Percentiles rank a stretch among this genome's conserved stretches.
Evolutionary conservation across 1,140 invertebrate species (phyloP).

Genomic region (Eulimnadia texana): DNA sequence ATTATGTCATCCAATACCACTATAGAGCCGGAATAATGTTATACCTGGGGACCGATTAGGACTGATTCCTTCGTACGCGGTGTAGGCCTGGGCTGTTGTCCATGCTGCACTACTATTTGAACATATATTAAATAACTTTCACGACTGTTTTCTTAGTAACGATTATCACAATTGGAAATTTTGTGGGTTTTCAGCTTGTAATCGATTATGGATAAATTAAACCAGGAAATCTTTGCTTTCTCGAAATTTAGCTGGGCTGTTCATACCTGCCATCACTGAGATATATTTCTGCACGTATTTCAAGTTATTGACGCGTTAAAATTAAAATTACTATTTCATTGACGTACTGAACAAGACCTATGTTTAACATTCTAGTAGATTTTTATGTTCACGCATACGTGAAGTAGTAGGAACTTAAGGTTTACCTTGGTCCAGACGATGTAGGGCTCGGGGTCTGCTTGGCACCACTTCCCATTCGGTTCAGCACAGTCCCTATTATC

Average conservation of each 20-base stretch:
- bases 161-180: conserved; percentile 15
- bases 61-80: conserved; percentile 42
- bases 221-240: no score
- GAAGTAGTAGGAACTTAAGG: no score
- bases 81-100: conserved; percentile 42
- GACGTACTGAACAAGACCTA: no score
- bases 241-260: no score
- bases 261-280: no score
- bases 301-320: no score
- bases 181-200: no score
- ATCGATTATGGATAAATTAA: no score
- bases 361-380: no score
- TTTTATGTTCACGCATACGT: no score
- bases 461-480: conserved; percentile 19
- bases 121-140: conserved; percentile 30
- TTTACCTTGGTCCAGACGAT: conserved; percentile 18
- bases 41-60: conserved; percentile 54
- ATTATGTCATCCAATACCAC: background rate
- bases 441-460: conserved; percentile 20
- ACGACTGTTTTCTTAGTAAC: conserved; percentile 31
- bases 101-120: background rate
- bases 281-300: no score
- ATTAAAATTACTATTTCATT: no score
- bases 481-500: background rate
- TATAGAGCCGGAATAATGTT: background rate